Conservation (phyloP, 2,888 invertebrate species). For the Dicyrtoma fusca region DNA sequence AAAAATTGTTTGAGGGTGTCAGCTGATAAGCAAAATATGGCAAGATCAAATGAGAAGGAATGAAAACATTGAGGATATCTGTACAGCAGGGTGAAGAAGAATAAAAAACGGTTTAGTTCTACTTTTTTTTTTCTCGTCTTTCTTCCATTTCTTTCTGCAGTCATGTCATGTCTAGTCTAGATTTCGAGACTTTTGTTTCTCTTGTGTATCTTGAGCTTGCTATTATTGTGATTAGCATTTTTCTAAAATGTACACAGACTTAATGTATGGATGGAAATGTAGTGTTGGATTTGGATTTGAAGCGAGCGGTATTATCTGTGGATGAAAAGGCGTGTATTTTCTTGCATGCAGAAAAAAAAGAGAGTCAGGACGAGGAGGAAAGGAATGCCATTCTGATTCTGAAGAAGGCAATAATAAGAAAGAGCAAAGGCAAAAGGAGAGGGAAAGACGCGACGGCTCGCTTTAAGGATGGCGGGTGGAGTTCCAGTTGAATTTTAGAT, state of each 20-base stretch:
- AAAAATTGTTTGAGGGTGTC: constrained; percentile 21
- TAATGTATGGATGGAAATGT: no score
- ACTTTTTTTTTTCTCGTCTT: not conserved
- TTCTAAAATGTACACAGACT: no score
- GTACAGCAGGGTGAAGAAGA: not conserved
- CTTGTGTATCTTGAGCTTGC: no score
- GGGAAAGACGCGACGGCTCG: no score
- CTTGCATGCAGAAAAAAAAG: not conserved
- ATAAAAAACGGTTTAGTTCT: constrained; percentile 13
- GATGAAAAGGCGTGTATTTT: constrained; percentile 2
- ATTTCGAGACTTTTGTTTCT: not conserved
- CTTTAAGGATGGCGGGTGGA: constrained; percentile 33
- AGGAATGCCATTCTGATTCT: constrained; percentile 33
- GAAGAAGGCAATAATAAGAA: constrained; percentile 3
- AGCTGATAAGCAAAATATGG: constrained; percentile 31
- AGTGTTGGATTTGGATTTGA: no score
- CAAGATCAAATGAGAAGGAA: constrained; percentile 20
- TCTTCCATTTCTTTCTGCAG: not conserved
- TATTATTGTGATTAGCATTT: no score
- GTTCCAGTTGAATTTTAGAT: constrained; percentile 24
- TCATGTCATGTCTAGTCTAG: not conserved
- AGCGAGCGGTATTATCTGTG: not conserved
- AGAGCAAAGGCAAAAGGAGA: not conserved
- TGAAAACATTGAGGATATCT: not conserved
- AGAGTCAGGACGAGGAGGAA: not conserved